Evolutionary conservation across 1,140 invertebrate genomes (phyloP), one percentile per base, ranked within the genome.

Genomic region (Anastrepha obliqua): DNA sequence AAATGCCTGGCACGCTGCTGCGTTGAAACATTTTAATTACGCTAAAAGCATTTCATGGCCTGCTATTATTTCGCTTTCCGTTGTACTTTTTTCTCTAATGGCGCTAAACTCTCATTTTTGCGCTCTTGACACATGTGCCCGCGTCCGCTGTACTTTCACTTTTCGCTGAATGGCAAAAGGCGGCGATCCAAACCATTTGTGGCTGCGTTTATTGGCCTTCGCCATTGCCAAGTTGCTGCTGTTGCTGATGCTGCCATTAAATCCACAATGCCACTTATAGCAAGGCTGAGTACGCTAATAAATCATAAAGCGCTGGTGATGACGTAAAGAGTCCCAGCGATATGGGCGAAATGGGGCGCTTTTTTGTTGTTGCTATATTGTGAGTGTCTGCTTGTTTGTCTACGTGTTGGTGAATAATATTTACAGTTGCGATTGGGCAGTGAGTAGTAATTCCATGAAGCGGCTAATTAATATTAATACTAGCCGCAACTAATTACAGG

Each of bases 401-500:
- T 51, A 17, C 6, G 74, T 55, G 6, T 81, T 6, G 3, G 74
- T 11, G 20, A 58, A 58, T 11, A 58, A 58, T 81, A 55, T 81
- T 58, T 58, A 81, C 74, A 29, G 74, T 81, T 81, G n/a, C 74
- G 70, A 74, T 17, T 58, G 47, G 3, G n/a, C n/a, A 55, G 74
- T 55, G 4, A 81, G 74, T 81, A 86, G 85, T 86, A 86, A 86
- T 86, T 86, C 59, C 59, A 86, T 86, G 29, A 62, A 86, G 85
- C n/a, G 7, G 44, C 64, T 87, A 87, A 87, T 70, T 87, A 87
- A 87, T 87, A 87, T 87, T 87, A 87, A 87, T 87, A 42, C 86
- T 8, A 58, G 67, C 86, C 86, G 65, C 86, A 87, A 70, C 86
- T 87, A 87, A 87, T 87, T 87, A 70, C 86, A 60, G 85, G 85